phyloP scores from a whole-genome alignment of 2,113 vertebrate genomes.

The Chloropsis hardwickii region DNA sequence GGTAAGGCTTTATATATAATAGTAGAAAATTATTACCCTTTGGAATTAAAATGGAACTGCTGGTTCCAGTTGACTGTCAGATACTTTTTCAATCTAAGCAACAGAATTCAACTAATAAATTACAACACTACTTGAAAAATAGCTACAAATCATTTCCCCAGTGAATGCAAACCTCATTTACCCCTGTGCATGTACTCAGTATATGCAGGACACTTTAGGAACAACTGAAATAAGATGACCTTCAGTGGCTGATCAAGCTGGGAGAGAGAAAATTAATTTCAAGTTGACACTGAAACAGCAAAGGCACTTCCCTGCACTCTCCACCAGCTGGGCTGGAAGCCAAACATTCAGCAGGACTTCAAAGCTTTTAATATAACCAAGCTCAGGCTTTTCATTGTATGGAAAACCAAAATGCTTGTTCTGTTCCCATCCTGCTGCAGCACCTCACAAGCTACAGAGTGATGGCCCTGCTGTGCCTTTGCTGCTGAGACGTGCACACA shows the following conservation, averaged over 20 bases:
- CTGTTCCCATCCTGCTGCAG: not conserved
- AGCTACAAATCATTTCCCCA: slow-evolving; percentile 44
- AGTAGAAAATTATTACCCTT: slow-evolving; percentile 40
- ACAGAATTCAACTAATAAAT: slow-evolving; percentile 48
- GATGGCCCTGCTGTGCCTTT: not conserved
- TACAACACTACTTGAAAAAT: slow-evolving; percentile 22
- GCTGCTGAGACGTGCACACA: not conserved
- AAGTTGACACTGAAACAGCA: slow-evolving; percentile 10
- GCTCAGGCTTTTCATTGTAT: not conserved
- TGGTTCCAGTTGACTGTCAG: slow-evolving; percentile 39
- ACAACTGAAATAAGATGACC: not conserved
- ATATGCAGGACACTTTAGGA: not conserved
- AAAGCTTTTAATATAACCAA: not conserved
- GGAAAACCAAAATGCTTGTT: not conserved
- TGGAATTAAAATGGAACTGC: slow-evolving; percentile 42
- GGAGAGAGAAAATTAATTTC: slow-evolving; percentile 29
- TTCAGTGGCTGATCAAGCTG: slow-evolving; percentile 17
- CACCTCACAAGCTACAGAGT: not conserved
- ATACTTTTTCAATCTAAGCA: slow-evolving; percentile 40
- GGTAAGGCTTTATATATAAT: slow-evolving; percentile 33
- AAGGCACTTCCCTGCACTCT: not conserved
- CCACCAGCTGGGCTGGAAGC: not conserved
- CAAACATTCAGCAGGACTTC: not conserved
- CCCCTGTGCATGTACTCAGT: not conserved
- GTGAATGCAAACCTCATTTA: slow-evolving; percentile 6